These are phyloP conservation scores for Callospermophilus lateralis DNA, from an alignment of 2,113 vertebrate species.

Conservation along the genomic window DNA sequence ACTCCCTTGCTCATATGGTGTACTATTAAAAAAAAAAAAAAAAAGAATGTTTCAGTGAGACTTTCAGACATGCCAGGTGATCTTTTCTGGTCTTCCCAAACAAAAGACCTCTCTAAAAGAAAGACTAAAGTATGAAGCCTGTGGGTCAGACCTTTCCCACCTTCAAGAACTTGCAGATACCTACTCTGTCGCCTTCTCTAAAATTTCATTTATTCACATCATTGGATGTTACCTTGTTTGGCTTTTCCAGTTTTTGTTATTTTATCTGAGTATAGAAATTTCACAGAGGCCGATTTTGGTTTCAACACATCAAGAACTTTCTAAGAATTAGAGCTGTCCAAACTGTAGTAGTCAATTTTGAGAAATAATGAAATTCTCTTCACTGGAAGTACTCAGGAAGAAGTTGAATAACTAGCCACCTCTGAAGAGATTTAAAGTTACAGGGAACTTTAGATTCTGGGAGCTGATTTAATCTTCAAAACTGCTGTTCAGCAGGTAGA, in stretches of 20 bases:
- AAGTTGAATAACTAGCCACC: neutral
- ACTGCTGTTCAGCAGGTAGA: neutral
- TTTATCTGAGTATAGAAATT: neutral
- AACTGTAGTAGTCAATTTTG: neutral
- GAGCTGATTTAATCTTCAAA: neutral
- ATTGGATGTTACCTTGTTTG: neutral
- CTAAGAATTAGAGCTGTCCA: neutral
- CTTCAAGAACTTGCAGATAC: neutral
- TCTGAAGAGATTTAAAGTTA: neutral
- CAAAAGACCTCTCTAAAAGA: neutral
- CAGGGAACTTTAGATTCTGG: neutral
- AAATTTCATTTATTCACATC: neutral
- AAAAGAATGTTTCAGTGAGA: neutral
- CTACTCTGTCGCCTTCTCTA: neutral
- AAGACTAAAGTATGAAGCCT: neutral
- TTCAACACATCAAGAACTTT: neutral
- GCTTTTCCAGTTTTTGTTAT: neutral
- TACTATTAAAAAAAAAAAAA: neutral
- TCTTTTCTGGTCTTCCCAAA: neutral
- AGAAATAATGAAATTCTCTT: conserved; percentile 35
- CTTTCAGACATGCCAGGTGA: conserved; percentile 17
- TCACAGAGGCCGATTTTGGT: neutral
- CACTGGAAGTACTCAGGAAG: conserved; percentile 28
- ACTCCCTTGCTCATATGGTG: neutral
- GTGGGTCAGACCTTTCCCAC: neutral